Percentiles rank a stretch among this genome's conserved stretches.
These are phyloP conservation scores for Hybognathus amarus DNA, from an alignment of 2,797 vertebrate species.

Conservation along the genomic window DNA sequence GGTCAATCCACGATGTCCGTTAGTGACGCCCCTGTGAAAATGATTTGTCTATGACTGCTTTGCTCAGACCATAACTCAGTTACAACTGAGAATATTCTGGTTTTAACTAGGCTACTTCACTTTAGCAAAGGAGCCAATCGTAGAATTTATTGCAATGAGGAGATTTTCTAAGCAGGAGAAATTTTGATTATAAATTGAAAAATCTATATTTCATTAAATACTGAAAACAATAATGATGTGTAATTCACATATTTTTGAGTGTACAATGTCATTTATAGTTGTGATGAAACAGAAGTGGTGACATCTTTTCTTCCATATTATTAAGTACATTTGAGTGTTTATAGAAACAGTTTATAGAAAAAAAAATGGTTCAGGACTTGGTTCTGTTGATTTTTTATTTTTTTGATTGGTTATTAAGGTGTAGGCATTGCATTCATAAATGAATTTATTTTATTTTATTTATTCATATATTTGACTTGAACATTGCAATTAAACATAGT, in stretches of 20 bases:
- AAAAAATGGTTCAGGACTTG: neutral
- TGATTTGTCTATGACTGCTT: too few relatives aligned
- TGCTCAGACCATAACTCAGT: too few relatives aligned
- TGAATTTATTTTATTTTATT: too few relatives aligned
- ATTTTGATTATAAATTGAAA: neutral
- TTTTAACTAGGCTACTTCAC: neutral
- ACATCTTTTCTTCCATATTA: neutral
- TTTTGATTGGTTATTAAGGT: neutral
- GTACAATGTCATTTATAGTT: neutral
- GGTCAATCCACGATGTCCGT: too few relatives aligned
- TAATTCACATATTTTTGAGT: neutral
- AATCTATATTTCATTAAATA: neutral
- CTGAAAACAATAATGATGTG: neutral
- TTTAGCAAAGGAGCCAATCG: neutral
- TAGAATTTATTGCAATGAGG: neutral
- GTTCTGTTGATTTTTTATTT: neutral
- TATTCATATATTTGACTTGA: too few relatives aligned
- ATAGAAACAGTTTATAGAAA: neutral
- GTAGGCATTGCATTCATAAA: neutral
- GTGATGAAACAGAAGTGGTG: neutral
- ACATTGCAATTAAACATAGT: too few relatives aligned
- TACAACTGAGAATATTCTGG: too few relatives aligned
- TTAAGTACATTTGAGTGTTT: neutral
- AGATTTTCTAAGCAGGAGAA: neutral
- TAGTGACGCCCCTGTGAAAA: too few relatives aligned